Percentiles rank a stretch among this genome's conserved stretches.
These are phyloP conservation scores for Argyresthia goedartella DNA, from an alignment of 2,888 invertebrate genomes.

Conservation along the genomic window DNA sequence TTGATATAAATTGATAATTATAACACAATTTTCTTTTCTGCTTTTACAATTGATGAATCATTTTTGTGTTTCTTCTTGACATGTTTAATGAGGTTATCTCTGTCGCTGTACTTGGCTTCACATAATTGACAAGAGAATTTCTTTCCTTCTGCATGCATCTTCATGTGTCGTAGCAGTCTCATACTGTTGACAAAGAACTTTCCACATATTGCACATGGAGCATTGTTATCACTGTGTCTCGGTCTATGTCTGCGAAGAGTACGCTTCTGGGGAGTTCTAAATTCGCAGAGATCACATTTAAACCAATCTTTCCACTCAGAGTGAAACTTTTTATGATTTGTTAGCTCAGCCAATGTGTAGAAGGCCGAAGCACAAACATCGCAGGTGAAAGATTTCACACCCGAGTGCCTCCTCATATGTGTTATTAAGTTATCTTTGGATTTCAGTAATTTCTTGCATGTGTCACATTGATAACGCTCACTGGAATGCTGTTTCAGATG, in stretches of 20 bases:
- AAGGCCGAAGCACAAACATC: constrained; percentile 44
- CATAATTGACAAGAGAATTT: constrained; percentile 36
- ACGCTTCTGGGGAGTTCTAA: constrained; percentile 20
- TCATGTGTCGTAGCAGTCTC: constrained; percentile 32
- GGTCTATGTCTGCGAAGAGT: constrained; percentile 29
- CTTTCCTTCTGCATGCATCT: constrained; percentile 34
- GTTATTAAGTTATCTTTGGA: constrained; percentile 18
- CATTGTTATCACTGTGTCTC: constrained; percentile 30
- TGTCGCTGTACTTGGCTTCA: constrained; percentile 28
- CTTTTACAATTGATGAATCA: not conserved
- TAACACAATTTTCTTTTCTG: not conserved
- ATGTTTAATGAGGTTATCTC: constrained; percentile 25
- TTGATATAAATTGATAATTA: too few species aligned
- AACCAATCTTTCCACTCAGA: constrained; percentile 21
- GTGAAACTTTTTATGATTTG: constrained; percentile 38
- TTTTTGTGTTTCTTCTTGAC: constrained; percentile 15
- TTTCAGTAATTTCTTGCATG: constrained; percentile 32
- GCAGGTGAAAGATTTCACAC: constrained; percentile 36
- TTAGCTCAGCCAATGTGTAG: constrained; percentile 36
- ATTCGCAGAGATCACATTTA: constrained; percentile 39
- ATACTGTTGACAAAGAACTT: constrained; percentile 31
- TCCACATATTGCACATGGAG: constrained; percentile 39
- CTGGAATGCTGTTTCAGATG: constrained; percentile 32
- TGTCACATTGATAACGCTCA: constrained; percentile 22
- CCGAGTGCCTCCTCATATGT: constrained; percentile 43